Conservation (phyloP, 2,113 vertebrate genomes). For the Tympanuchus pallidicinctus region DNA sequence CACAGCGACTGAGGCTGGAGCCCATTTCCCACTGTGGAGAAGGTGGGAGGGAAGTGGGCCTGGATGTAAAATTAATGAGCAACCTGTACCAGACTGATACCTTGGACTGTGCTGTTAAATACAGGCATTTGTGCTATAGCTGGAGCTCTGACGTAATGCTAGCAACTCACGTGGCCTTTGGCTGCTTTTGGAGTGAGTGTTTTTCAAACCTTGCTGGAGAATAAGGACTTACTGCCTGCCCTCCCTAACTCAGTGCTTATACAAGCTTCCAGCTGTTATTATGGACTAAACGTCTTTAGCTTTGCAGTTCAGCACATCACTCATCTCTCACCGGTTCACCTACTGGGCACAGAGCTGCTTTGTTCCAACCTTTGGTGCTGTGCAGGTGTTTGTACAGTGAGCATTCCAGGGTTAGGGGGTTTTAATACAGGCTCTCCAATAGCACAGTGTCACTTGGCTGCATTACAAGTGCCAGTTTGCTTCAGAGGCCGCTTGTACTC, state of each 20-base stretch:
- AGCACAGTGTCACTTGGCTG: not conserved
- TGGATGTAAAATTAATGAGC: not conserved
- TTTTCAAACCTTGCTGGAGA: not conserved
- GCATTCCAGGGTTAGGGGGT: too few species aligned
- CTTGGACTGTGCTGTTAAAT: not conserved
- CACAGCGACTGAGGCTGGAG: not conserved
- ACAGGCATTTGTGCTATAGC: not conserved
- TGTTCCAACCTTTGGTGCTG: accelerated
- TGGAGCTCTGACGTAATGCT: not conserved
- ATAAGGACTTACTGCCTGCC: not conserved
- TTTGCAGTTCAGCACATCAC: not conserved
- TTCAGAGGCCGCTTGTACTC: not conserved
- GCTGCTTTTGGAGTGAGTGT: not conserved
- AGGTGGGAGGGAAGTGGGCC: not conserved
- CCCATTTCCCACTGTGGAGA: not conserved
- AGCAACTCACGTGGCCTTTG: not conserved
- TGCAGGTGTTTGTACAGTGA: accelerated
- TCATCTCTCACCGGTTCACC: accelerated
- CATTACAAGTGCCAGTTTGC: accelerated
- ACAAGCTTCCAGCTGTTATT: not conserved
- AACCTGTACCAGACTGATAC: accelerated
- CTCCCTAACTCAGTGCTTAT: accelerated
- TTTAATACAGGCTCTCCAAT: not conserved
- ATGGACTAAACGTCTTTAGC: not conserved
- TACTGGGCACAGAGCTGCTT: accelerated